phyloP scores from a whole-genome alignment of 2,888 invertebrate species.

The Ichneumoninae sp. region DNA sequence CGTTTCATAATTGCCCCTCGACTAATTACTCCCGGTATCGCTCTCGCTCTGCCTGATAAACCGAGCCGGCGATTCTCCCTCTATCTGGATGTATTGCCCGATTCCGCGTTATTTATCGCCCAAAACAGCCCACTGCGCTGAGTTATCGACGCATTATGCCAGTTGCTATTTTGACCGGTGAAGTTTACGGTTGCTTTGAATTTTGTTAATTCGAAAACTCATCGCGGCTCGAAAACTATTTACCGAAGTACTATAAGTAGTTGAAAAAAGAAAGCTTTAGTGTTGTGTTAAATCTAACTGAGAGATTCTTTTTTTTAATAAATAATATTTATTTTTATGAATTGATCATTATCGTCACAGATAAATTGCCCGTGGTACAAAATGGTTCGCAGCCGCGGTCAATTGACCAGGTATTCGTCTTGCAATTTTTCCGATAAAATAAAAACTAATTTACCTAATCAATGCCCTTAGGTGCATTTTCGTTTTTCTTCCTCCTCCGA shows the following conservation, averaged over 20 bases:
- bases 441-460: neutral
- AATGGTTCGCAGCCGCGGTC: too few species aligned
- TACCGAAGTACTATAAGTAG: neutral
- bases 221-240: neutral
- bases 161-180: neutral
- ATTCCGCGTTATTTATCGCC: neutral
- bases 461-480: slow-evolving; percentile 2
- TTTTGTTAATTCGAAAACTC: neutral
- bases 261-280: neutral
- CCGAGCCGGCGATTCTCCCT: neutral
- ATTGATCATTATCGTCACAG: too few species aligned
- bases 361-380: neutral
- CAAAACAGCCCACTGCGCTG: neutral
- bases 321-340: too few species aligned
- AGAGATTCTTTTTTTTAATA: too few species aligned
- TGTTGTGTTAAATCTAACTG: too few species aligned
- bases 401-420: too few species aligned
- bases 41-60: neutral
- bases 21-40: slow-evolving; percentile 10
- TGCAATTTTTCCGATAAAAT: neutral
- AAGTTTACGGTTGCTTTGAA: neutral
- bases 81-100: neutral
- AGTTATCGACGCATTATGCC: neutral
- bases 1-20: slow-evolving; percentile 61
- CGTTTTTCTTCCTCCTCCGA: neutral